These are phyloP conservation scores for Caenorhabditis sp. DNA, from an alignment of 2,888 invertebrate species.

Conservation along the genomic window DNA sequence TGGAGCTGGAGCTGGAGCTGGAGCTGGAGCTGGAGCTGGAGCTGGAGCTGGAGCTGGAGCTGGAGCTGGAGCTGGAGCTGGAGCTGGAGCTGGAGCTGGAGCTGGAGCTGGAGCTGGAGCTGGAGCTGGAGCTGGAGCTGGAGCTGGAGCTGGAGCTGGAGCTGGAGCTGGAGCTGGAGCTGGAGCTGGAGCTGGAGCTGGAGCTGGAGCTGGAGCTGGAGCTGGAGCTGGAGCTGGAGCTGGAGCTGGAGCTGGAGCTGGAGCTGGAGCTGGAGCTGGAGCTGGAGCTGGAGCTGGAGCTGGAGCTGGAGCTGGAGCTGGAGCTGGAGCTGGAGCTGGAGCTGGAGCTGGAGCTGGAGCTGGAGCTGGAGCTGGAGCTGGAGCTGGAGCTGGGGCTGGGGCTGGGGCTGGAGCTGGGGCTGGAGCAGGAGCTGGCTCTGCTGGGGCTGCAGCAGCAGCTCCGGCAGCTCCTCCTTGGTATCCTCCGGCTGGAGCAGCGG, in stretches of 20 bases:
- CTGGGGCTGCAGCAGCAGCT: conserved; percentile 24
- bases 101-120: conserved; percentile 32
- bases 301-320: conserved; percentile 31
- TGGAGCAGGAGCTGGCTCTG: conserved; percentile 3
- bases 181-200: conserved; percentile 14
- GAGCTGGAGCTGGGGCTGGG: conserved; percentile 25
- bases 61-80: too few relatives aligned
- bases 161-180: conserved; percentile 11
- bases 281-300: background rate
- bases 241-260: background rate
- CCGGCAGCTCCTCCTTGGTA: conserved; percentile 35
- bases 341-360: conserved; percentile 37
- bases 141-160: conserved; percentile 32
- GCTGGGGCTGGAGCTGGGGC: conserved; percentile 11
- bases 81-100: too few relatives aligned
- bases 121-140: conserved; percentile 32
- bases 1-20: conserved; percentile 13
- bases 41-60: conserved; percentile 1
- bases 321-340: conserved; percentile 29
- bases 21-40: conserved; percentile 8
- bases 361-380: conserved; percentile 28
- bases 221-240: conserved; percentile 4
- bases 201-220: conserved; percentile 8
- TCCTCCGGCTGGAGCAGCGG: conserved; percentile 36
- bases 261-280: conserved; percentile 12